Evolutionary conservation across 2,888 invertebrate genomes (phyloP).

Genomic region (Drosophila macrospina): DNA sequence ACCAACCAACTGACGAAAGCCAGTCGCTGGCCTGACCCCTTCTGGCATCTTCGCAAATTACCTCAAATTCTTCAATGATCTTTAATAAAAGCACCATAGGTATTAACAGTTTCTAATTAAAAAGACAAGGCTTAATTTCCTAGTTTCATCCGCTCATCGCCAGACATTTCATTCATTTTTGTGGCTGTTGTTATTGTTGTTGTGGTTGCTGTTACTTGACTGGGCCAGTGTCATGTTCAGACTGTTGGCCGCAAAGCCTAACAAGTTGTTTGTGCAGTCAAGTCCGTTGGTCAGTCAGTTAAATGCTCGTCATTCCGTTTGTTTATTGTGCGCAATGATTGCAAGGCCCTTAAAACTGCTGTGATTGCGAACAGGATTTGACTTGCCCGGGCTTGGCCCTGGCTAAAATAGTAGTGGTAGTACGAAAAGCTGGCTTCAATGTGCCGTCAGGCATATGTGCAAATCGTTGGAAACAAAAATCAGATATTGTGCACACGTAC

Average conservation of each 20-base stretch:
- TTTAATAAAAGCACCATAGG: slow-evolving; percentile 46
- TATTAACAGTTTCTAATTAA: slow-evolving; percentile 63
- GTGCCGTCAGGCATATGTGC: slow-evolving; percentile 57
- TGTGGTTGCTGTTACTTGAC: slow-evolving; percentile 4
- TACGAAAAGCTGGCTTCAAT: no score
- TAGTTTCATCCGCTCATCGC: slow-evolving; percentile 1
- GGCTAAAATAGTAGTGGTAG: background rate
- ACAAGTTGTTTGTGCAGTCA: slow-evolving; percentile 61
- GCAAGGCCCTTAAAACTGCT: slow-evolving; percentile 68
- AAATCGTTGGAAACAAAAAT: slow-evolving; percentile 77
- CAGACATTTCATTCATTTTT: slow-evolving; percentile 15
- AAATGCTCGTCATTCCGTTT: slow-evolving; percentile 80
- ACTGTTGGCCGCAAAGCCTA: slow-evolving; percentile 54
- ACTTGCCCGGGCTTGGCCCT: slow-evolving; percentile 53
- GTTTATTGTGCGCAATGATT: slow-evolving; percentile 80
- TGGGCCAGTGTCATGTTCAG: slow-evolving; percentile 54
- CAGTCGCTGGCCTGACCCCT: slow-evolving; percentile 6
- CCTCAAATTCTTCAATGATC: slow-evolving; percentile 35
- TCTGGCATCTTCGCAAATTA: slow-evolving; percentile 40
- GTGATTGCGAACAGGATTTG: slow-evolving; percentile 69
- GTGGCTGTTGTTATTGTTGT: background rate
- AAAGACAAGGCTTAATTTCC: slow-evolving; percentile 50
- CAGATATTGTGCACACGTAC: slow-evolving; percentile 77
- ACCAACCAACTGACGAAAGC: slow-evolving; percentile 2
- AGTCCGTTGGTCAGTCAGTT: slow-evolving; percentile 65